These are phyloP conservation scores for Sebastes reedi DNA, from an alignment of 2,797 vertebrate species.

Conservation along the genomic window DNA sequence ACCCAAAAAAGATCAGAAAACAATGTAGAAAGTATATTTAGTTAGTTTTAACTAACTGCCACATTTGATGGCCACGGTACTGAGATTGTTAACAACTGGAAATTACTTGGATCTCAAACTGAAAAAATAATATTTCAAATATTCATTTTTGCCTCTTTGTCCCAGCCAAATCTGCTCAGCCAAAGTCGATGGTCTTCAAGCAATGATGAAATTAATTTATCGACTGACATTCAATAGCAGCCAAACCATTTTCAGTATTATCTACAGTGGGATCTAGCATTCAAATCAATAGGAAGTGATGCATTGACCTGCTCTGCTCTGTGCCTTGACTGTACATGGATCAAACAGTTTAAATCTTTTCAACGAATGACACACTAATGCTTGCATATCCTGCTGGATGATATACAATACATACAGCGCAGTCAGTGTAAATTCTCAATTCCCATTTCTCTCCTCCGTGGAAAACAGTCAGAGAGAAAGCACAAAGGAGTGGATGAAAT, in stretches of 20 bases:
- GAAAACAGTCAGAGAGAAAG: slow-evolving; percentile 24
- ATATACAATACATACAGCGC: background rate
- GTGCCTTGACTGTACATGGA: background rate
- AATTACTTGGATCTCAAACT: too few species aligned
- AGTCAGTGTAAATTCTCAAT: background rate
- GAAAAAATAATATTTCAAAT: too few species aligned
- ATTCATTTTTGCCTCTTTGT: too few species aligned
- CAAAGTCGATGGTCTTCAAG: slow-evolving; percentile 39
- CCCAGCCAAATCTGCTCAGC: background rate
- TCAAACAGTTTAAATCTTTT: slow-evolving; percentile 1
- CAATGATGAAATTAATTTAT: slow-evolving; percentile 22
- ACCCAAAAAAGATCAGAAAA: background rate
- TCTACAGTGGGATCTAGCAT: background rate
- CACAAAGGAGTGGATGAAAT: slow-evolving; percentile 37
- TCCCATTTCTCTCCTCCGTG: background rate
- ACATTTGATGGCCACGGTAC: too few species aligned
- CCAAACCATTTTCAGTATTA: background rate
- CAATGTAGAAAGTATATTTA: background rate
- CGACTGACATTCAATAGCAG: slow-evolving; percentile 4
- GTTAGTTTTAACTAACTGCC: background rate
- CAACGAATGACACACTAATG: background rate
- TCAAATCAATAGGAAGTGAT: background rate
- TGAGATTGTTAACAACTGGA: too few species aligned
- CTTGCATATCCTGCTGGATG: background rate
- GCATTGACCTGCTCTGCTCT: background rate